Base-by-base conservation (phyloP, 1,140 invertebrate species). In the Nixonia krombeini region DNA sequence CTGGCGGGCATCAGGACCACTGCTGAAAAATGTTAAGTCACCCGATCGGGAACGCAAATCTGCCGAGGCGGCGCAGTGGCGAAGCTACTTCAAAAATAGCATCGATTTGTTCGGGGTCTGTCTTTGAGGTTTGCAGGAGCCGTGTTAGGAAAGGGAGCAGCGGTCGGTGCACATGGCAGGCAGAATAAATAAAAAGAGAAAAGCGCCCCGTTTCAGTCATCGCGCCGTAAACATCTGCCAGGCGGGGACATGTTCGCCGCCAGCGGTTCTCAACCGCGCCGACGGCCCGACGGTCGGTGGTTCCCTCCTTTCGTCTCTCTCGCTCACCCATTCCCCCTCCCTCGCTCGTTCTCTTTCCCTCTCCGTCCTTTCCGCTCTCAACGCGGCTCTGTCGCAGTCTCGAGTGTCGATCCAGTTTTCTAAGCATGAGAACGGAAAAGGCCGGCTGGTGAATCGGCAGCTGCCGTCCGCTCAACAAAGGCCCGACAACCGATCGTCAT, bases 181-280 rank as follows among this genome's bases (percentile, higher is more conserved):
- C 76, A 74, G 75, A 78, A 74, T 72, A 76, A 81, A 74, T 74
- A 75, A 51, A 63, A 79, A 70, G 62, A 78, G 66, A 74, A 79
- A 75, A 78, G 77, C 69, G 69, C 66, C 65, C 76, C 67, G 62
- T 74, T 81, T 81, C 69, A 73, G 74, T 66, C 59, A 73, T 72
- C 62, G 74, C 67, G 71, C 69, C 62, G 70, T 80, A 80, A 84
- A 82, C 81, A 84, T 83, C 81, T 84, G 82, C 80, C 76, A 75
- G 75, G 70, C 73, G 72, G 72, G 72, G 73, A 56, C 56, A 62
- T 35, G 29, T 57, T 28, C 61, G 28, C 37, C 26, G 49, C 13
- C 64, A 51, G 55, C 0, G 58, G 53, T 69, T 58, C 64, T 63
- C 63, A 46, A 17, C 13, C n/a, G 12, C 46, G 23, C 2, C 25